Evolutionary conservation across 2,797 vertebrate genomes (phyloP), one percentile per base, ranked within the genome.

Genomic region (Triplophysa bombifrons): DNA sequence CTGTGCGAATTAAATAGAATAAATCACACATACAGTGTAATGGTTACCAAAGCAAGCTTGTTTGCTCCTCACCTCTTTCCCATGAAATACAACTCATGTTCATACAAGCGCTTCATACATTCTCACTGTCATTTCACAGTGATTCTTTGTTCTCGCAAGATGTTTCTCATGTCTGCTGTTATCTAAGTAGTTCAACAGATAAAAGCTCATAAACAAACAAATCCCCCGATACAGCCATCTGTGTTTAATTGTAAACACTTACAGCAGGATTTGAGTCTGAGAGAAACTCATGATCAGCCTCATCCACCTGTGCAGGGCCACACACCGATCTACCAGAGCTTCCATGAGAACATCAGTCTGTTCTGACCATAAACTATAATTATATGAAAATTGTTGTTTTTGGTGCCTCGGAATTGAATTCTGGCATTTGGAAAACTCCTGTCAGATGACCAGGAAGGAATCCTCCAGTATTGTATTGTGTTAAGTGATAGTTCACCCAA

Each of bases 211-310:
- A 67, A 46, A 69, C 65, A 77, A 69, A 60, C 50, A 60, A 17
- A 12, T 5, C 11, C 48, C 10, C 51, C 12, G 4, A 17, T 7
- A 16, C 51, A 61, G 22, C n/a, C 41, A 67, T 19, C 34, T 72
- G 19, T 80, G 78, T 80, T 73, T 80, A 51, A 73, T 17, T 19
- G 78, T 73, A 80, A 80, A 80, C 41, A 79, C 19, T 51, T 19
- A 51, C 14, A 53, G 2, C 22, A 41, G 61, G 58, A 72, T 66
- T 17, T 56, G 9, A 56, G 56, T 25, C 19, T 41, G 16, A 20
- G 38, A 70, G 22, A 14, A 38, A 51, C 11, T 79, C 22, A 53
- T 27, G 30, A 34, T 61, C 56, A 53, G 10, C 20, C 56, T 38
- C 55, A 61, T 41, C 30, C 61, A 65, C 11, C 34, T 65, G 63